Evolutionary conservation across 2,797 vertebrate species (phyloP).

Genomic region (Muscicapa striata): DNA sequence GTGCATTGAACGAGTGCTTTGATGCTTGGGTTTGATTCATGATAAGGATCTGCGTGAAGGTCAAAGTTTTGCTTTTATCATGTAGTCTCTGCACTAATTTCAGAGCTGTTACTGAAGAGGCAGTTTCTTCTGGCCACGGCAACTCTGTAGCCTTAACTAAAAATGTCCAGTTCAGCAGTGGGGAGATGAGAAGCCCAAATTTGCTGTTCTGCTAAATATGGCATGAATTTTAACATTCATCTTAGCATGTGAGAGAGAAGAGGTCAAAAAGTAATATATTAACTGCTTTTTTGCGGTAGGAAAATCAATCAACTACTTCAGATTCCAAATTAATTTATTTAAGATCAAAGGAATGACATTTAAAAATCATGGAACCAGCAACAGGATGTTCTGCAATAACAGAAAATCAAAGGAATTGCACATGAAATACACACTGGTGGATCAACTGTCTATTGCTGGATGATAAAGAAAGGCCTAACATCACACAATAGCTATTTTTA

Average conservation of each 20-base stretch:
- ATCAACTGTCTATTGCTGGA: not conserved
- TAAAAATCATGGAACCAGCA: not conserved
- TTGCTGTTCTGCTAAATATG: not conserved
- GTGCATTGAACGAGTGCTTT: not conserved
- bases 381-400: not conserved
- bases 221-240: not conserved
- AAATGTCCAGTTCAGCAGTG: not conserved
- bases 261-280: not conserved
- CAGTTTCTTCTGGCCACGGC: not conserved
- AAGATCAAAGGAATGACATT: not conserved
- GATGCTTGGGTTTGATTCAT: not conserved
- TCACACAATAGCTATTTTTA: not conserved
- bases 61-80: not conserved
- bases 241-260: not conserved
- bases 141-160: not conserved
- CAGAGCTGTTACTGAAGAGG: not conserved
- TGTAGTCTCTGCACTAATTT: not conserved
- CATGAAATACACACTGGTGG: not conserved
- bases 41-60: not conserved
- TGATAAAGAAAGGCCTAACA: not conserved
- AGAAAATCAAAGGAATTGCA: conserved; percentile 6
- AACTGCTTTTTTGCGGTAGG: not conserved
- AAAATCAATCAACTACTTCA: not conserved
- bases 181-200: not conserved
- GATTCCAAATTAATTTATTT: not conserved